Evolutionary conservation across 1,140 invertebrate species (phyloP).

Genomic region (Drosophila paulistorum): DNA sequence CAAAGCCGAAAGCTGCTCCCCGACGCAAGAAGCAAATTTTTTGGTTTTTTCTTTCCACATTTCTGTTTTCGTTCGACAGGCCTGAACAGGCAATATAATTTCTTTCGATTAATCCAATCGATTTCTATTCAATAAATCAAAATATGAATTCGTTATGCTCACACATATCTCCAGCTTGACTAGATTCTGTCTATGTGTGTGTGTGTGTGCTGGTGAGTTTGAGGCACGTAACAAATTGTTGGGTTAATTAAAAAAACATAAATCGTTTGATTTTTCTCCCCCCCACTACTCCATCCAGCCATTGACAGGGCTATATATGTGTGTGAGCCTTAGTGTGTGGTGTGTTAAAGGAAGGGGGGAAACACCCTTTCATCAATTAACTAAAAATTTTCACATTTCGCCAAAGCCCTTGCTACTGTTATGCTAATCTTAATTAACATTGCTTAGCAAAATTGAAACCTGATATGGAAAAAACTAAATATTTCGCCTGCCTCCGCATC

Average conservation of each 20-base stretch:
- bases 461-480: conserved; percentile 38
- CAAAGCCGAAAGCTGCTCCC: conserved; percentile 1
- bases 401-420: conserved; percentile 35
- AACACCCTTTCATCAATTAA: conserved; percentile 69
- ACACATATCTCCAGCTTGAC: conserved; percentile 33
- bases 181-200: conserved; percentile 26
- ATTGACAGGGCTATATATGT: conserved; percentile 27
- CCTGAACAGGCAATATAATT: conserved; percentile 71
- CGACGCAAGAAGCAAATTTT: conserved; percentile 55
- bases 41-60: neutral
- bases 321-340: no score
- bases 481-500: conserved; percentile 45
- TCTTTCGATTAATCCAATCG: conserved; percentile 82
- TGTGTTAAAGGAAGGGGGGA: conserved; percentile 35
- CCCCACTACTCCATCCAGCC: neutral
- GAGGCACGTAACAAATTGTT: conserved; percentile 82
- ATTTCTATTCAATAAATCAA: conserved; percentile 83
- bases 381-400: conserved; percentile 40
- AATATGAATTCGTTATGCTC: conserved; percentile 77
- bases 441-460: conserved; percentile 47
- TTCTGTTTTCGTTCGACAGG: conserved; percentile 41
- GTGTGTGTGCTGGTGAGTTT: conserved; percentile 58
- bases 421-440: conserved; percentile 56
- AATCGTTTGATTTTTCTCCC: conserved; percentile 77
- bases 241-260: conserved; percentile 83